phyloP scores from a whole-genome alignment of 2,797 vertebrate species.

The Oreonectes daqikongensis region DNA sequence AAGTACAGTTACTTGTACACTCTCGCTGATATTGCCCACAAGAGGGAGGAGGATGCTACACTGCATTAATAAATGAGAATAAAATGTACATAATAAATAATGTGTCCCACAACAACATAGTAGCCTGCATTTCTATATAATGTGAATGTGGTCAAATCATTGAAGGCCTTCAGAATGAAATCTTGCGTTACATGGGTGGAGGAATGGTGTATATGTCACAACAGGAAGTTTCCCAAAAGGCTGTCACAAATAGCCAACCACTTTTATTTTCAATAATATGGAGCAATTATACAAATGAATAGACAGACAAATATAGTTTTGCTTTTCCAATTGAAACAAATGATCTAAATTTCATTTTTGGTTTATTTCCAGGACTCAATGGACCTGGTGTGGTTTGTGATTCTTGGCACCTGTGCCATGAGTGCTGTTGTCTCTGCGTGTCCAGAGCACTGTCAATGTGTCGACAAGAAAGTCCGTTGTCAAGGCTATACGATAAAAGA shows the following conservation, averaged over 20 bases:
- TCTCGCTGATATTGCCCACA: too few species aligned
- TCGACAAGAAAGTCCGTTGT: constrained; percentile 45
- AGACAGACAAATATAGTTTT: not conserved
- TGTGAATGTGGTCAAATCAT: not conserved
- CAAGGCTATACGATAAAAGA: constrained; percentile 55
- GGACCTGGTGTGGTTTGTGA: constrained; percentile 59
- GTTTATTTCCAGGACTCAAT: constrained; percentile 66
- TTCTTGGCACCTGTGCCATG: constrained; percentile 65
- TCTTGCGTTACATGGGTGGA: constrained; percentile 6
- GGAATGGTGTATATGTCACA: constrained; percentile 5
- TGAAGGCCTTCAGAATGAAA: not conserved
- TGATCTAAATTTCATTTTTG: constrained; percentile 20
- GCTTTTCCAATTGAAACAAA: not conserved
- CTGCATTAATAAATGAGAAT: not conserved
- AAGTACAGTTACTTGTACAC: too few species aligned
- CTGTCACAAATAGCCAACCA: not conserved
- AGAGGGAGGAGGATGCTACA: too few species aligned
- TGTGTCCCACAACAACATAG: too few species aligned
- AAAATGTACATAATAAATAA: too few species aligned
- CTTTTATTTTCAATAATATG: not conserved
- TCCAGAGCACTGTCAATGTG: constrained; percentile 69
- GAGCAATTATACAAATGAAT: not conserved
- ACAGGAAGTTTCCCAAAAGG: constrained; percentile 11
- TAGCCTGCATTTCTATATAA: not conserved
- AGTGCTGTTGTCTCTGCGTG: constrained; percentile 62